These are phyloP conservation scores for Shinisaurus crocodilurus DNA, from an alignment of 2,113 vertebrate genomes.

Conservation along the genomic window DNA sequence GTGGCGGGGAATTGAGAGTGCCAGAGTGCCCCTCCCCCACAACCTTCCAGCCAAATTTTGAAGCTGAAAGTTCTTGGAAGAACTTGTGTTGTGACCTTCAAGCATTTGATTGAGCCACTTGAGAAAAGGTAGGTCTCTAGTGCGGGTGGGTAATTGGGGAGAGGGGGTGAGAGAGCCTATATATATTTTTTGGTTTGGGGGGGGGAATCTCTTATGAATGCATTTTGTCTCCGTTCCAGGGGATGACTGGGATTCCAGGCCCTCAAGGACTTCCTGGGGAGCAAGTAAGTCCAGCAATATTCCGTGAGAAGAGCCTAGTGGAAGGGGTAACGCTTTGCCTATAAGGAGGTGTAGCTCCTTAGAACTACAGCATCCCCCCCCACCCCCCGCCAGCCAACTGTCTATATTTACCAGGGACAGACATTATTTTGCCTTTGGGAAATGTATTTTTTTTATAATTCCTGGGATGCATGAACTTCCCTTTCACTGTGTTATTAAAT, in stretches of 20 bases:
- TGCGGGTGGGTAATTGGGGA: not conserved
- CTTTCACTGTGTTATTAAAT: no score
- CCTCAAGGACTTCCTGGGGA: slow-evolving; percentile 76
- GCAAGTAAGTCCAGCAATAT: slow-evolving; percentile 66
- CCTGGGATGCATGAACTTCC: no score
- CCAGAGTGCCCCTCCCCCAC: no score
- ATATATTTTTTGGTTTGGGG: no score
- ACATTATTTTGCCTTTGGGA: no score
- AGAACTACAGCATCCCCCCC: no score
- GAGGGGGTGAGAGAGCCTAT: not conserved
- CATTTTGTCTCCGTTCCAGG: slow-evolving; percentile 70
- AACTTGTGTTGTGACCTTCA: not conserved
- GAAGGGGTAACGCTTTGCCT: not conserved
- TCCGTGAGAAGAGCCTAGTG: no score
- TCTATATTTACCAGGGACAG: no score
- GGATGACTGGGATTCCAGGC: slow-evolving; percentile 78
- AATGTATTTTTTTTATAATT: no score
- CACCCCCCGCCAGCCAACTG: no score
- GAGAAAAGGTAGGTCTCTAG: not conserved
- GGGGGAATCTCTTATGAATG: not conserved
- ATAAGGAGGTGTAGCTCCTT: no score
- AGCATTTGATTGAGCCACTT: not conserved
- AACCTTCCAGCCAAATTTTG: not conserved
- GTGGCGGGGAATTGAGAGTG: no score
- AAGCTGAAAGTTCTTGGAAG: not conserved